Conservation (phyloP, 2,113 vertebrate species). For the Oreocharis arfaki region DNA sequence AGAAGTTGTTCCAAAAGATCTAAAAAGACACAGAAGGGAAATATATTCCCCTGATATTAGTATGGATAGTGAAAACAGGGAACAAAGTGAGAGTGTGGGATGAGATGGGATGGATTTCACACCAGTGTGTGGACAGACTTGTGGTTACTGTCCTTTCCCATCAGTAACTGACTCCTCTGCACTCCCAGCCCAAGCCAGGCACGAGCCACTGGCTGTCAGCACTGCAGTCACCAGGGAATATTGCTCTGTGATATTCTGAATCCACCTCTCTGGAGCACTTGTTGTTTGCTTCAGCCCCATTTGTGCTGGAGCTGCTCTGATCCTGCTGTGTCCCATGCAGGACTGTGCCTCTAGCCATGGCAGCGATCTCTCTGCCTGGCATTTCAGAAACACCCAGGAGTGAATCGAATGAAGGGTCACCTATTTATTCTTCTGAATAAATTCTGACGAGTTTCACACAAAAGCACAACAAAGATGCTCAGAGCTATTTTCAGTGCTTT, state of each 20-base stretch:
- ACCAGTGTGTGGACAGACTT: not conserved
- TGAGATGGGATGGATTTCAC: not conserved
- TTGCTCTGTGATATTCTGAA: not conserved
- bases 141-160: not conserved
- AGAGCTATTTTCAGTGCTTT: not conserved
- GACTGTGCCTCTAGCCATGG: not conserved
- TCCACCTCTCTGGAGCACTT: not conserved
- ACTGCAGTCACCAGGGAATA: not conserved
- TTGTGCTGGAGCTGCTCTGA: not conserved
- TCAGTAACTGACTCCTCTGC: not conserved
- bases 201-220: fast-evolving
- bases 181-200: not conserved
- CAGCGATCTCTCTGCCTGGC: fast-evolving
- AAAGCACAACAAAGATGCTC: not conserved
- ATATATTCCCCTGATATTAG: not conserved
- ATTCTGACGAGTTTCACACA: not conserved
- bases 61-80: not conserved
- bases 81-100: not conserved
- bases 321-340: fast-evolving
- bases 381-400: not conserved
- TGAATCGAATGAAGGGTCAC: not conserved
- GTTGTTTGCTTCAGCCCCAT: not conserved
- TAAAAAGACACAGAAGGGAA: not conserved
- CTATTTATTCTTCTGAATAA: not conserved
- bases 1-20: not conserved